phyloP scores from a whole-genome alignment of 2,113 vertebrate species.

The Psilopsiagon aurifrons region DNA sequence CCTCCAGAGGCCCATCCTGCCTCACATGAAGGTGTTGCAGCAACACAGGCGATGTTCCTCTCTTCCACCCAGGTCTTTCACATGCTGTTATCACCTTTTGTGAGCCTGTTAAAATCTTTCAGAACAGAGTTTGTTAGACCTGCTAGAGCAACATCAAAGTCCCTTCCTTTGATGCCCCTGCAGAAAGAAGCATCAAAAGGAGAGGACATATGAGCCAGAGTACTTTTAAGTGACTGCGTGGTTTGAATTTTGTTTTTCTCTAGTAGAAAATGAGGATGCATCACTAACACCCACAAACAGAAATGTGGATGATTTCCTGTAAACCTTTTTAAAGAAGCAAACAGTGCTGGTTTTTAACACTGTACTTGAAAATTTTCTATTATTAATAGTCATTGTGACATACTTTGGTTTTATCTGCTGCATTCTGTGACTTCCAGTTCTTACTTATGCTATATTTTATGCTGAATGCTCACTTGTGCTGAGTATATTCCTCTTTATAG shows the following conservation, averaged over 20 bases:
- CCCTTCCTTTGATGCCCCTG: constrained; percentile 26
- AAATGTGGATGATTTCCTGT: neutral
- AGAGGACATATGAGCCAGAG: neutral
- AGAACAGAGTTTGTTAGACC: constrained; percentile 55
- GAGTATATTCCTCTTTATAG: neutral
- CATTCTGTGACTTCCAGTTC: neutral
- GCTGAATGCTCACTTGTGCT: neutral
- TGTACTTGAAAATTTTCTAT: neutral
- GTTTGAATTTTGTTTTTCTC: neutral
- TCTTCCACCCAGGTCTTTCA: constrained; percentile 18
- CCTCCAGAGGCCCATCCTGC: neutral
- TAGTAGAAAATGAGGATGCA: neutral
- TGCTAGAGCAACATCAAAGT: neutral
- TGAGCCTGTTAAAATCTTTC: constrained; percentile 51
- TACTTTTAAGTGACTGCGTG: neutral
- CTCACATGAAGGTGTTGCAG: constrained; percentile 36
- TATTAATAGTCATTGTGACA: neutral
- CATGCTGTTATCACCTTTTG: neutral
- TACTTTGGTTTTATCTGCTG: neutral
- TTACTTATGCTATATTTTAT: neutral
- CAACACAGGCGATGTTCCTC: neutral
- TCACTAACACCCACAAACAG: neutral
- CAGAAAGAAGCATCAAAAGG: constrained; percentile 51
- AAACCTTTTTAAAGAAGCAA: neutral
- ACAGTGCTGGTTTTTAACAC: neutral